Evolutionary conservation across 2,888 invertebrate genomes (phyloP), one percentile per base, ranked within the genome.

Genomic region (Meteorus cinctellus): DNA sequence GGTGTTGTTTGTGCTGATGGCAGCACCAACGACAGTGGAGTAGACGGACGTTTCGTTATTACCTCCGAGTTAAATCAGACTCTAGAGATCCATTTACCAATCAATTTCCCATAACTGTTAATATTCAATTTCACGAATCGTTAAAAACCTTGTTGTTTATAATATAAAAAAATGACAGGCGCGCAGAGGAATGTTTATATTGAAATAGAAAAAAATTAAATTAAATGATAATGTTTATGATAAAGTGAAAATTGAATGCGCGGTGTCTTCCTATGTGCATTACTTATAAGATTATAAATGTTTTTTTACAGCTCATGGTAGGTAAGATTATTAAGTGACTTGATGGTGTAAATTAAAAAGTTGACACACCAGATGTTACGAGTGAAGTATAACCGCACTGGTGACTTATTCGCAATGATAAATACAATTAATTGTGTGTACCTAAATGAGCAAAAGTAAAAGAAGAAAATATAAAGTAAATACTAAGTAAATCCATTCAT

Each of bases 51-150:
- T 4, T 45, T 67, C 27, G 29, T 41, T 48, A 67, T 67, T 67
- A 67, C 67, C 27, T 27, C 12, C 48, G 6, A 27, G 67, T 67
- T 16, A 67, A 67, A 67, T 67, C 48, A 67, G 48, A 65, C 24
- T 55, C 55, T 6, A 19, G 6, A 55, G 19, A 19, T 55, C 19
- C 36, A 65, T 34, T 36, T 65, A 34, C 65, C 34, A 36, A 36
- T 65, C 36, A 36, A 36, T 36, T 19, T 12, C n/a, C n/a, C 41
- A 10, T 19, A 65, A n/a, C 19, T 8, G 8, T 65, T 65, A 65
- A 19, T 45, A 24, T 60, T 62, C n/a, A 41, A 45, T 71, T 29
- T 45, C 34, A 41, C 41, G 41, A 41, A 41, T 41, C 41, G 41
- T 41, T 41, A 4, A 12, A 41, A 41, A 34, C 2, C 34, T 2